These are phyloP conservation scores for Xenus cinereus DNA, from an alignment of 2,113 vertebrate species.

Conservation along the genomic window DNA sequence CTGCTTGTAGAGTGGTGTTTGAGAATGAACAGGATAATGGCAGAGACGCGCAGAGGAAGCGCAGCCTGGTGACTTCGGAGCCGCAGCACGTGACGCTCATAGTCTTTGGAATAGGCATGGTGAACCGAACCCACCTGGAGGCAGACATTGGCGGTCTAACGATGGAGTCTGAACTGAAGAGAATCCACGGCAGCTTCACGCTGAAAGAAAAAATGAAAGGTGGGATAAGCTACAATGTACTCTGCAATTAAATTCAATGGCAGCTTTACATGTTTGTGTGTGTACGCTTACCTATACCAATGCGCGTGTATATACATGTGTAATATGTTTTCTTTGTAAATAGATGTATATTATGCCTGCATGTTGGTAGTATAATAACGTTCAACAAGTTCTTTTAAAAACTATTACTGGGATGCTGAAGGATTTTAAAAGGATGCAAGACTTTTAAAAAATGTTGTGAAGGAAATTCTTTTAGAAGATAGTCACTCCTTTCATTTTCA, in stretches of 20 bases:
- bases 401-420: neutral
- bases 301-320: accelerated
- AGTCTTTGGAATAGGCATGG: slow-evolving; percentile 96
- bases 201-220: slow-evolving; percentile 99
- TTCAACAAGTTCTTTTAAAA: neutral
- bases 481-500: neutral
- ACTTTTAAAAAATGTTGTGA: neutral
- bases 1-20: slow-evolving; percentile 86
- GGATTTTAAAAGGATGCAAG: neutral
- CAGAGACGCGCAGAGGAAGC: slow-evolving; percentile 80
- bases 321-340: neutral
- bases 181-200: slow-evolving; percentile 97
- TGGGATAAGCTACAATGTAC: neutral
- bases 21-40: slow-evolving; percentile 89
- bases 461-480: neutral
- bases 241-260: neutral
- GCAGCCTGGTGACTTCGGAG: slow-evolving; percentile 88
- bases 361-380: no score
- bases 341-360: accelerated
- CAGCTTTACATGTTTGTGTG: accelerated
- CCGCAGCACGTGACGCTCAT: slow-evolving; percentile 95
- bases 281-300: neutral
- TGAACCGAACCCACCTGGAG: slow-evolving; percentile 95
- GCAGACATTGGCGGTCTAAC: slow-evolving; percentile 96
- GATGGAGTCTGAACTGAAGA: slow-evolving; percentile 97